phyloP scores from a whole-genome alignment of 2,888 invertebrate genomes.

The Fragum sueziense region DNA sequence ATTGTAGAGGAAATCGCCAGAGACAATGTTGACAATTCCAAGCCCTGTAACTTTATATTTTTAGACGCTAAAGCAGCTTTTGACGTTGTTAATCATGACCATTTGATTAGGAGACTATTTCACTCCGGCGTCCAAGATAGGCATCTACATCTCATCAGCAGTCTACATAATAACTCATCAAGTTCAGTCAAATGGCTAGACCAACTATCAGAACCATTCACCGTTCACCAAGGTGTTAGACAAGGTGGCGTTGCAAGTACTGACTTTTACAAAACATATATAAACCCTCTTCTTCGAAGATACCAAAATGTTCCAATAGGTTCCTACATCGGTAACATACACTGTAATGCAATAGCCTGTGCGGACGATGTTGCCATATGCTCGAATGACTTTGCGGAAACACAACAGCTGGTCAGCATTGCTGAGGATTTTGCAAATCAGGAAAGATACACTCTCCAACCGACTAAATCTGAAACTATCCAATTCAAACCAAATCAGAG shows the following conservation, averaged over 20 bases:
- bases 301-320: not conserved
- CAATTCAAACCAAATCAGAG: too few species aligned
- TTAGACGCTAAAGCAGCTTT: constrained; percentile 1
- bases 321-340: not conserved
- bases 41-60: not conserved
- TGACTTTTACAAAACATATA: not conserved
- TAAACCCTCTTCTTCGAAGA: not conserved
- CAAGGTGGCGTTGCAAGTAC: not conserved
- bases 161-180: not conserved
- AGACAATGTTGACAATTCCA: not conserved
- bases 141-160: not conserved
- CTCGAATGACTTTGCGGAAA: not conserved
- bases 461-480: not conserved
- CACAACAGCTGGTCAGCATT: not conserved
- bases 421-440: not conserved
- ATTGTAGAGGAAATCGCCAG: constrained; percentile 1
- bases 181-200: not conserved
- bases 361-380: not conserved
- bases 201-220: not conserved
- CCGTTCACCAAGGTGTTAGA: not conserved
- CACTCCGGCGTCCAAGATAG: not conserved
- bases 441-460: not conserved
- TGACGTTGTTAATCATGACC: not conserved
- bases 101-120: not conserved
- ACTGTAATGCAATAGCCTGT: not conserved